Conservation (phyloP, 2,797 vertebrate genomes). For the Leucoraja ocellata region DNA sequence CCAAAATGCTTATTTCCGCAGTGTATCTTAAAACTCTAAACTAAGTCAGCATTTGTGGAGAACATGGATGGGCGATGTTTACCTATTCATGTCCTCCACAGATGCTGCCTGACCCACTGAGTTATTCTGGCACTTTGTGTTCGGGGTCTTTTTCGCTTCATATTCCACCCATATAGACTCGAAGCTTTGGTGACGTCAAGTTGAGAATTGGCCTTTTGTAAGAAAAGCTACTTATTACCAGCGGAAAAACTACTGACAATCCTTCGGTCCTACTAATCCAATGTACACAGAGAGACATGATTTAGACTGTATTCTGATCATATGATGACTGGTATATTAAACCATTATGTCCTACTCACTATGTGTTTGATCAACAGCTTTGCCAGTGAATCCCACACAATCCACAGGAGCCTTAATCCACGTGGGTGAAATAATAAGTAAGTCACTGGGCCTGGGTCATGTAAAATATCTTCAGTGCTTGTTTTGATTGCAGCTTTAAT, state of each 20-base stretch:
- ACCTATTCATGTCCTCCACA: no score
- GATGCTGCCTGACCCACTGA: no score
- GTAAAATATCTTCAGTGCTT: background rate
- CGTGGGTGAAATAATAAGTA: constrained; percentile 32
- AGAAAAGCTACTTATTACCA: background rate
- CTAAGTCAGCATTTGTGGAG: no score
- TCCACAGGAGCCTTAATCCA: background rate
- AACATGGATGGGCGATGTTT: no score
- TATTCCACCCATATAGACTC: background rate
- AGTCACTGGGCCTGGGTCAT: background rate
- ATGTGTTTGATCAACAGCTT: constrained; percentile 23
- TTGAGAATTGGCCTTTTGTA: background rate
- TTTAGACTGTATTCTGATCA: background rate
- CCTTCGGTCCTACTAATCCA: background rate
- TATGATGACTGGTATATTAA: background rate
- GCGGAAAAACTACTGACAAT: background rate
- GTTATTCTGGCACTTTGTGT: no score
- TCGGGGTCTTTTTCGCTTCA: background rate
- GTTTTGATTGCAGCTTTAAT: background rate
- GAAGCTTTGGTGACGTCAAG: background rate
- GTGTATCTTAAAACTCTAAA: no score
- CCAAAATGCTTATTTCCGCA: no score
- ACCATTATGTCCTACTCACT: background rate
- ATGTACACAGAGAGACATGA: background rate
- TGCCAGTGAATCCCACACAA: constrained; percentile 19